phyloP scores from a whole-genome alignment of 1,140 invertebrate species.

The Hycleus phaleratus region DNA sequence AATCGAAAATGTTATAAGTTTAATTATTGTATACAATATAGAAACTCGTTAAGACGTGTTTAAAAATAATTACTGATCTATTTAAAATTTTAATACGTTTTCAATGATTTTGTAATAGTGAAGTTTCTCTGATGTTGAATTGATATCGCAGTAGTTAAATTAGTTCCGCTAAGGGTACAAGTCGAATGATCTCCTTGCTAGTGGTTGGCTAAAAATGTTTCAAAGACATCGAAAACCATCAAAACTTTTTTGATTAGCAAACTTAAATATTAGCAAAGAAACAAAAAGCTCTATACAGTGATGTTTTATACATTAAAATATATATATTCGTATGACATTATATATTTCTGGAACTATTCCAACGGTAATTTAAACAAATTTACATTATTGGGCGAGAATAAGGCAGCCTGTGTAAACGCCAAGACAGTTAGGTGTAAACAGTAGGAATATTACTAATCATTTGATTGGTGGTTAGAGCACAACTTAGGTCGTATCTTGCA shows the following conservation, averaged over 20 bases:
- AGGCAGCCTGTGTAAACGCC: slow-evolving; percentile 6
- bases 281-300: background rate
- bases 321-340: background rate
- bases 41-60: too few species aligned
- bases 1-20: too few species aligned
- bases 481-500: slow-evolving; percentile 17
- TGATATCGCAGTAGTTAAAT: slow-evolving; percentile 14
- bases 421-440: slow-evolving; percentile 15
- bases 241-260: slow-evolving; percentile 12
- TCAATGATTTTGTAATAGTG: background rate
- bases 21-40: too few species aligned
- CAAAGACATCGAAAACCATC: background rate
- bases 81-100: too few species aligned
- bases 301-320: too few species aligned
- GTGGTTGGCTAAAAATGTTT: slow-evolving; percentile 1
- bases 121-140: slow-evolving; percentile 10
- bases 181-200: background rate
- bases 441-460: slow-evolving; percentile 13
- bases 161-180: slow-evolving; percentile 3
- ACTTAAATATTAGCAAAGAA: slow-evolving; percentile 8
- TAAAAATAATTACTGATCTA: too few species aligned
- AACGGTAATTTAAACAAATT: background rate
- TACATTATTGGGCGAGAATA: background rate
- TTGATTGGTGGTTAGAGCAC: slow-evolving; percentile 11
- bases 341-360: slow-evolving; percentile 3